Percentiles rank a stretch among this genome's conserved stretches.
These are phyloP conservation scores for Patiria miniata DNA, from an alignment of 35 echinoderm and acorn worm species.

Conservation along the genomic window DNA sequence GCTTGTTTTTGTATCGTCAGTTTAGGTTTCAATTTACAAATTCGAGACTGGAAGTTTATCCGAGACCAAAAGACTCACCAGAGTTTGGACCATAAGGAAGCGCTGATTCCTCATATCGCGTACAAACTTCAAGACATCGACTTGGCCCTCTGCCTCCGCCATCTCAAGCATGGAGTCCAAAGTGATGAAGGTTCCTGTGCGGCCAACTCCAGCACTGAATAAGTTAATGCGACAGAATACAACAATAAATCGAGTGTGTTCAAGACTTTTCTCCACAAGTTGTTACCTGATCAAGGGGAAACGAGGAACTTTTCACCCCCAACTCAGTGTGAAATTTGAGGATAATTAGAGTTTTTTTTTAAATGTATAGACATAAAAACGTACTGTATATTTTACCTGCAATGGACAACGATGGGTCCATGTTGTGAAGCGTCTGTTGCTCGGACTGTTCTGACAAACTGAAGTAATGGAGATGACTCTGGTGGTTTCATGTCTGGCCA, in stretches of 20 bases:
- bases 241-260: neutral
- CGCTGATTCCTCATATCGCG: conserved; percentile 56
- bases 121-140: conserved; percentile 66
- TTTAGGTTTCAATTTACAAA: too few relatives aligned
- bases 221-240: neutral
- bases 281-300: neutral
- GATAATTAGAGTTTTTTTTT: neutral
- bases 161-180: conserved; percentile 66
- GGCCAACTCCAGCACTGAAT: conserved; percentile 74
- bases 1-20: too few relatives aligned
- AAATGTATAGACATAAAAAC: neutral
- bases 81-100: conserved; percentile 64
- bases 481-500: conserved; percentile 72
- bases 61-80: conserved; percentile 37
- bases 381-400: conserved; percentile 35
- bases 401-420: conserved; percentile 40
- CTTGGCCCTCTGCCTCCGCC: conserved; percentile 49
- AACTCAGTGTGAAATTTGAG: neutral
- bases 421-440: neutral
- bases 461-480: conserved; percentile 32
- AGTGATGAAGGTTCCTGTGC: conserved; percentile 66
- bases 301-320: neutral
- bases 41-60: neutral
- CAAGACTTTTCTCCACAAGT: neutral
- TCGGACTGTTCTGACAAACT: conserved; percentile 38